A percentile compares a stretch with the other conserved stretches of the same genome.
These are phyloP conservation scores for Limanda limanda DNA, from an alignment of 2,113 vertebrate species.

Conservation along the genomic window DNA sequence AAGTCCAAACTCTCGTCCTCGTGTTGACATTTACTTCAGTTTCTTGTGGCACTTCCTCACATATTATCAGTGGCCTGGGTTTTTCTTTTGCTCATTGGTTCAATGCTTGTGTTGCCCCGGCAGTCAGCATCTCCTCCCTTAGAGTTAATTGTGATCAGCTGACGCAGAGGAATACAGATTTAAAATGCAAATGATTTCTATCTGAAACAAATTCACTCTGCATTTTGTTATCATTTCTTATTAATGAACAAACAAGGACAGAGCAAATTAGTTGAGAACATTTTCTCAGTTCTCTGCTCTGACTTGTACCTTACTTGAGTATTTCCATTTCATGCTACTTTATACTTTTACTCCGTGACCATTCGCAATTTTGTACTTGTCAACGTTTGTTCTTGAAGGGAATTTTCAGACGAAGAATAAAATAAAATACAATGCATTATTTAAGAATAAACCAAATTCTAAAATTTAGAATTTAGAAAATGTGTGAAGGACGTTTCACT, in stretches of 20 bases:
- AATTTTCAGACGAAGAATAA: no score
- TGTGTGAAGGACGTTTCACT: no score
- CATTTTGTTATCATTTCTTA: not conserved
- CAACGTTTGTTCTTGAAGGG: no score
- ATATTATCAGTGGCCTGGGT: not conserved
- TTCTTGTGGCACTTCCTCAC: not conserved
- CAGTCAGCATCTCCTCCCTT: conserved; percentile 31
- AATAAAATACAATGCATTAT: no score
- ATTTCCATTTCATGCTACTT: no score
- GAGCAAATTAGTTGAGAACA: not conserved
- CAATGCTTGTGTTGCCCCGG: not conserved
- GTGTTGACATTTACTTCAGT: not conserved
- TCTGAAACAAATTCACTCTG: not conserved
- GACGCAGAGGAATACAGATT: conserved; percentile 2
- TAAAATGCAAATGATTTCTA: not conserved
- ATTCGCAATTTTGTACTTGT: no score
- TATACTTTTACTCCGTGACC: no score
- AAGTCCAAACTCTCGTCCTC: not conserved
- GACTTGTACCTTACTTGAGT: no score
- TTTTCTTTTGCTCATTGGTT: not conserved
- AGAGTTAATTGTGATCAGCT: conserved; percentile 45
- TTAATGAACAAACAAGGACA: not conserved
- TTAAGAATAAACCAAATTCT: no score
- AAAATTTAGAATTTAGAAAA: no score
- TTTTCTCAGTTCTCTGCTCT: not conserved